Evolutionary conservation across 2,797 vertebrate species (phyloP).

Genomic region (Notolepis coatsorum): DNA sequence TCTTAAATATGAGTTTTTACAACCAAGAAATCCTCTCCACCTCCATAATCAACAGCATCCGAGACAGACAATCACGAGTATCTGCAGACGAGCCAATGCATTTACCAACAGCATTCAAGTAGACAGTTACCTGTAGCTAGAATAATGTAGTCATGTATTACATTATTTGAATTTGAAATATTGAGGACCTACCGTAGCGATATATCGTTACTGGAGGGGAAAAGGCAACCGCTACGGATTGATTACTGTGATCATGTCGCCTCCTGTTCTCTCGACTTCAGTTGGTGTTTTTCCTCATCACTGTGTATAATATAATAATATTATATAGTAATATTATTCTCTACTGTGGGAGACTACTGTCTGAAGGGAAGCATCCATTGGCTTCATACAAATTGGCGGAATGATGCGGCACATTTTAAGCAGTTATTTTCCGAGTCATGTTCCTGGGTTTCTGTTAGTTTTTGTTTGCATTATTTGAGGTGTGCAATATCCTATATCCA

Average conservation of each 20-base stretch:
- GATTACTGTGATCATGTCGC: constrained; percentile 41
- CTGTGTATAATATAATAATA: constrained; percentile 34
- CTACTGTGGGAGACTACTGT: constrained; percentile 26
- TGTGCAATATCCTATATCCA: constrained; percentile 69
- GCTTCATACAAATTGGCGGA: constrained; percentile 41
- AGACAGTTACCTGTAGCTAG: constrained; percentile 23
- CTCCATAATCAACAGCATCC: constrained; percentile 3
- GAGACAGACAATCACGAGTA: constrained; percentile 69
- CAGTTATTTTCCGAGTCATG: constrained; percentile 22
- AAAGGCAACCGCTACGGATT: constrained; percentile 40
- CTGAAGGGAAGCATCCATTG: constrained; percentile 10
- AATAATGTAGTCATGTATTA: constrained; percentile 25
- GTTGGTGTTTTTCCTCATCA: constrained; percentile 50
- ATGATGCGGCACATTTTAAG: constrained; percentile 16
- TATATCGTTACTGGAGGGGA: constrained; percentile 28
- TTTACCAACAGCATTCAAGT: neutral
- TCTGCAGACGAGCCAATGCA: constrained; percentile 59
- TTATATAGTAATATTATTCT: too few species aligned
- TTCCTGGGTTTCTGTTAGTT: constrained; percentile 29
- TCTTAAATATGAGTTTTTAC: constrained; percentile 12
- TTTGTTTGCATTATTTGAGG: constrained; percentile 54
- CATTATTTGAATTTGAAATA: constrained; percentile 7
- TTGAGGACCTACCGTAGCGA: constrained; percentile 50
- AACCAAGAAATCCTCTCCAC: constrained; percentile 21
- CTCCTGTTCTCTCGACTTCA: constrained; percentile 10